A percentile compares a stretch with the other conserved stretches of the same genome.
phyloP scores from a whole-genome alignment of 2,888 invertebrate species.

The Macrophya annulata region DNA sequence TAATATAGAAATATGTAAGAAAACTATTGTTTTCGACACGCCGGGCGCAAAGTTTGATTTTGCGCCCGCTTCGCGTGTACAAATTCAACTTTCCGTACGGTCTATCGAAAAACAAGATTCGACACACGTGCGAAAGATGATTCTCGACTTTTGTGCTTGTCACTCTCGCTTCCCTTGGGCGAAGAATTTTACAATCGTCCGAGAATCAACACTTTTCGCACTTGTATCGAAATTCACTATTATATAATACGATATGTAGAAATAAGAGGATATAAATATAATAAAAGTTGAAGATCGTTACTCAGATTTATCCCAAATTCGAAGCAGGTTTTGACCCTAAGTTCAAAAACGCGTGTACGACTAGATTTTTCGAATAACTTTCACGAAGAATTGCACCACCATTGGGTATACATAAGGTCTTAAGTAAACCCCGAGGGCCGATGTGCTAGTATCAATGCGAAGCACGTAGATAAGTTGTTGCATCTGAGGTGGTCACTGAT shows the following conservation, averaged over 20 bases:
- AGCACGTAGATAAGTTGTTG: conserved; percentile 42
- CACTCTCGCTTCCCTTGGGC: no score
- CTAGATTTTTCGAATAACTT: not conserved
- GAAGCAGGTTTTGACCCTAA: not conserved
- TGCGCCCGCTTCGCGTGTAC: no score
- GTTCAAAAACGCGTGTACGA: conserved; percentile 10
- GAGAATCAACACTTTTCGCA: no score
- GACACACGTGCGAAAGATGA: no score
- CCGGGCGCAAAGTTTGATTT: no score
- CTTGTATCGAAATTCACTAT: no score
- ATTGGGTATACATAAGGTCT: not conserved
- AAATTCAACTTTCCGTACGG: no score
- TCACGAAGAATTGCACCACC: conserved; percentile 12
- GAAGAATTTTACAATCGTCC: no score
- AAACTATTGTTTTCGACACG: no score
- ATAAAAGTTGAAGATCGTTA: not conserved
- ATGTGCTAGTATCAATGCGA: conserved; percentile 24
- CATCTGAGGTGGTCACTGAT: conserved; percentile 48
- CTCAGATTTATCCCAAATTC: conserved; percentile 1
- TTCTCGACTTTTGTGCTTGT: no score
- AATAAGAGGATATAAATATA: not conserved
- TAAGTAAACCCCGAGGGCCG: not conserved
- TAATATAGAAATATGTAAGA: no score
- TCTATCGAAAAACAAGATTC: no score
- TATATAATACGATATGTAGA: not conserved